These are phyloP conservation scores for Hermatobates lingyangjiaoensis DNA, from an alignment of 1,140 invertebrate species.

Conservation along the genomic window DNA sequence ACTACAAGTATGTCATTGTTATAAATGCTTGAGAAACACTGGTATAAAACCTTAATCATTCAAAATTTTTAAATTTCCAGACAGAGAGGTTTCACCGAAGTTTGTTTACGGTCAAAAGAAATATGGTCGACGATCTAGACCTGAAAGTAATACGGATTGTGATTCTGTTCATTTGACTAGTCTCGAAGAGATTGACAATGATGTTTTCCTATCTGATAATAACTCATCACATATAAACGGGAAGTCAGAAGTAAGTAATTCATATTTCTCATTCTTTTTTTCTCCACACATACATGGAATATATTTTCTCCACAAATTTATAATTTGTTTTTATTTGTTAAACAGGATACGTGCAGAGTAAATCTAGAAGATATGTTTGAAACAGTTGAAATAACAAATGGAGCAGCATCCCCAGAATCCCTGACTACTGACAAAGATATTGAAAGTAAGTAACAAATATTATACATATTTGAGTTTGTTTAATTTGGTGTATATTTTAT, in stretches of 20 bases:
- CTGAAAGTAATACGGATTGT: conserved; percentile 19
- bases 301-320: background rate
- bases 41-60: too few relatives aligned
- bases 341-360: background rate
- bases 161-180: background rate
- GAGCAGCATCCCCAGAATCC: background rate
- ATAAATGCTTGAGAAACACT: too few relatives aligned
- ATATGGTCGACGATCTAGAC: conserved; percentile 47
- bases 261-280: background rate
- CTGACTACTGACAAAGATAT: conserved; percentile 5
- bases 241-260: background rate
- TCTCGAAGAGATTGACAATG: conserved; percentile 6
- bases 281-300: background rate
- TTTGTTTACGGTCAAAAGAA: conserved; percentile 53
- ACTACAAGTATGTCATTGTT: too few relatives aligned
- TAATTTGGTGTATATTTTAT: conserved; percentile 36
- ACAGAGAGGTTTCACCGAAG: conserved; percentile 48
- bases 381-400: conserved; percentile 1
- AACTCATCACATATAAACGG: background rate
- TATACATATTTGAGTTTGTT: conserved; percentile 17
- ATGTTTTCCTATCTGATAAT: conserved; percentile 2
- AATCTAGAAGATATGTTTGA: background rate
- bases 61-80: too few relatives aligned
- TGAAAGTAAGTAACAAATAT: conserved; percentile 5
- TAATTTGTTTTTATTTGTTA: background rate